A percentile compares a stretch with the other conserved stretches of the same genome.
Evolutionary conservation across 2,888 invertebrate species (phyloP).

Genomic region (Nematopogon swammerdamellus): DNA sequence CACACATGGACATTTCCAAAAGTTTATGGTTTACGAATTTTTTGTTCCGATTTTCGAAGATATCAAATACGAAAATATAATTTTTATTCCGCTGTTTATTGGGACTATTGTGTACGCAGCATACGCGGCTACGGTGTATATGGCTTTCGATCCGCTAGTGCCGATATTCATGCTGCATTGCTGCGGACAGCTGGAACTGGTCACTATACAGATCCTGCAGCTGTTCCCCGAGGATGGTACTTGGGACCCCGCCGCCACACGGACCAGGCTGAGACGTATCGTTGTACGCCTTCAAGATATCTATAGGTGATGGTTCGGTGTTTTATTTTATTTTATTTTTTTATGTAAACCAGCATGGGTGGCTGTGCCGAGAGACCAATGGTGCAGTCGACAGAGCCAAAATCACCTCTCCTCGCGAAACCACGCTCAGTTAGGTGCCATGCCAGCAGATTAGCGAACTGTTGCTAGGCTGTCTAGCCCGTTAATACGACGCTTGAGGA

Average conservation of each 20-base stretch:
- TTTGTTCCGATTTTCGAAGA: slow-evolving; percentile 17
- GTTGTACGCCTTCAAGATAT: slow-evolving; percentile 25
- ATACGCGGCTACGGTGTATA: slow-evolving; percentile 21
- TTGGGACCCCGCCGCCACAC: slow-evolving; percentile 13
- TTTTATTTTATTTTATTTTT: too few species aligned
- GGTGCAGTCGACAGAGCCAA: too few species aligned
- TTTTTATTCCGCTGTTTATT: slow-evolving; percentile 17
- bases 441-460: too few species aligned
- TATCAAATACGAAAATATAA: slow-evolving; percentile 16
- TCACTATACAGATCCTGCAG: slow-evolving; percentile 21
- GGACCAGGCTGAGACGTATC: slow-evolving; percentile 21
- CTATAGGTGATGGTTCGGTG: slow-evolving; percentile 18
- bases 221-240: slow-evolving; percentile 15
- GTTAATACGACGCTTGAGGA: too few species aligned
- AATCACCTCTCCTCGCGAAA: too few species aligned
- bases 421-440: too few species aligned
- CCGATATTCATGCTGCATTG: slow-evolving; percentile 33
- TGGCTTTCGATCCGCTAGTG: slow-evolving; percentile 35
- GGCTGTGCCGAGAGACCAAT: too few species aligned
- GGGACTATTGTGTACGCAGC: slow-evolving; percentile 18
- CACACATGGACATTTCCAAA: slow-evolving; percentile 18
- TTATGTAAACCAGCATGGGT: too few species aligned
- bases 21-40: slow-evolving; percentile 26
- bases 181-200: slow-evolving; percentile 31
- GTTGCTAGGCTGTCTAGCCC: too few species aligned